phyloP scores from a whole-genome alignment of 2,888 invertebrate species.

The Melanophora roralis region DNA sequence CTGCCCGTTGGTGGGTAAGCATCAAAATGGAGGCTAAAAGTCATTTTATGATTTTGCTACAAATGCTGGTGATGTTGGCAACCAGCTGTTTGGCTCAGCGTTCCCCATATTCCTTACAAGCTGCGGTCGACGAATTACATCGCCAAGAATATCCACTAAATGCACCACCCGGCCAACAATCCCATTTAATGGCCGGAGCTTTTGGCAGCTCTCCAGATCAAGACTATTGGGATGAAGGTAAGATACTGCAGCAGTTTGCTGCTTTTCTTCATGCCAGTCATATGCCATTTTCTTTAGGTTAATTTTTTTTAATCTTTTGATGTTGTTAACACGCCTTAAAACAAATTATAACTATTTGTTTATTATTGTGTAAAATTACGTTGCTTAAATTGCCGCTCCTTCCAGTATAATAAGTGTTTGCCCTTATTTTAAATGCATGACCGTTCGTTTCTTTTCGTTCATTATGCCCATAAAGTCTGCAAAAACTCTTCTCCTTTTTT shows the following conservation, averaged over 20 bases:
- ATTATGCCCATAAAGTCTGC: too few species aligned
- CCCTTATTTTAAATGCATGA: constrained; percentile 19
- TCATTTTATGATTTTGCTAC: constrained; percentile 55
- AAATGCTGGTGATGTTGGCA: constrained; percentile 44
- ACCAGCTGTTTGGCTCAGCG: constrained; percentile 66
- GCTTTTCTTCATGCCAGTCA: constrained; percentile 15
- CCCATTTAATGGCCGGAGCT: constrained; percentile 63
- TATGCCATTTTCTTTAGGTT: neutral
- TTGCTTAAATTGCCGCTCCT: constrained; percentile 11
- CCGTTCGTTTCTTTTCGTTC: too few species aligned
- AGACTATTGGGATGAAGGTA: constrained; percentile 76
- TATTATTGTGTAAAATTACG: constrained; percentile 6
- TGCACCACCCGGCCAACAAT: constrained; percentile 67
- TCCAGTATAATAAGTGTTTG: neutral
- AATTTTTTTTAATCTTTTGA: neutral
- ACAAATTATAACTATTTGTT: neutral
- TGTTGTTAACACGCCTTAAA: neutral
- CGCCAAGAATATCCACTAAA: constrained; percentile 74
- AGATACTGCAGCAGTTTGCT: constrained; percentile 54
- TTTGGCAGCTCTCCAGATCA: constrained; percentile 66
- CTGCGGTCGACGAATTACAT: constrained; percentile 76
- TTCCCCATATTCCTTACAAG: constrained; percentile 74
- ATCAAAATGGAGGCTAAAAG: constrained; percentile 47
- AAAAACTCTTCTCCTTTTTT: constrained; percentile 50
- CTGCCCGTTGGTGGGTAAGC: constrained; percentile 34